Evolutionary conservation across 2,113 vertebrate species (phyloP), one percentile per base, ranked within the genome.

Genomic region (Phalacrocorax brasilianus): DNA sequence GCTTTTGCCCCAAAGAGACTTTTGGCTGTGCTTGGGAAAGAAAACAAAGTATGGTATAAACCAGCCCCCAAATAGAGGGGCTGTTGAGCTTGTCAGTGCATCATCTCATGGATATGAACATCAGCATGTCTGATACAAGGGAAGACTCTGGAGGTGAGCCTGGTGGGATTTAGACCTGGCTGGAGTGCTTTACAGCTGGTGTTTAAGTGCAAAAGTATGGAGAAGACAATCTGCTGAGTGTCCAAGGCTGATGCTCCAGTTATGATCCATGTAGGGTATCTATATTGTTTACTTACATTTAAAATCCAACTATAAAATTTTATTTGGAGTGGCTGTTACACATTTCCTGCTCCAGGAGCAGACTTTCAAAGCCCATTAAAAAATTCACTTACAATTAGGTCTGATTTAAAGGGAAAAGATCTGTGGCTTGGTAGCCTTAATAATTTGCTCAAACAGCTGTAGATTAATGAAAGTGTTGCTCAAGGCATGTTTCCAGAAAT

Each of bases 401-500:
- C 83, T 93, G 93, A 91, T 96, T 96, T 95, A 93, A 95, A 94
- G 74, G 49, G 78, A 80, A 74, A 91, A 95, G 88, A 93, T 96
- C 85, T 94, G 74, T 94, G 74, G 94, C 90, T 96, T 91, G 95
- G 93, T 86, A 91, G 89, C 89, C 89, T 84, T 92, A 97, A 97
- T 95, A 97, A 96, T 96, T 97, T 91, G 85, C 85, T 96, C 97
- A 93, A 96, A 95, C 93, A 97, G 89, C 94, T 96, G 94, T 95
- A 94, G 89, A 95, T 96, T 97, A 97, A 96, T 96, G 97, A 75
- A 96, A 96, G 79, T 93, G 93, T 95, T 96, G 97, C 97, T 97
- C 65, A 84, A 94, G 97, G 97, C 97, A 38, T 78, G 65, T 96
- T 96, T 97, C 96, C 88, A 81, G 81, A 97, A 97, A 96, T 97